Evolutionary conservation across 2,113 vertebrate genomes (phyloP).

Genomic region (Antennarius striatus): DNA sequence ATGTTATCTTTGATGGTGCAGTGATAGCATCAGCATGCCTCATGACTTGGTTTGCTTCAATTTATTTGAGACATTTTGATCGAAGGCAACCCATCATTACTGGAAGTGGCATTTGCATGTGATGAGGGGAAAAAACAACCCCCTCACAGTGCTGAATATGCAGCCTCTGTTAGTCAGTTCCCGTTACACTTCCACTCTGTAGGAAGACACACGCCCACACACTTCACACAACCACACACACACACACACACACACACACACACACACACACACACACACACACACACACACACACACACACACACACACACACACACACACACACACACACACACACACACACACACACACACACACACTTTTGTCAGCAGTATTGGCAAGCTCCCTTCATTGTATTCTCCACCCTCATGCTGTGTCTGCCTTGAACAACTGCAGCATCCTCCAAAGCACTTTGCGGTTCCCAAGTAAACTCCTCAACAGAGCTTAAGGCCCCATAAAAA

Average conservation of each 20-base stretch:
- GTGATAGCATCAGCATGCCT: slow-evolving; percentile 12
- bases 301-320: background rate
- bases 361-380: slow-evolving; percentile 68
- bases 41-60: slow-evolving; percentile 27
- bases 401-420: slow-evolving; percentile 48
- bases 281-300: slow-evolving; percentile 1
- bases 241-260: slow-evolving; percentile 5
- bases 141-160: slow-evolving; percentile 23
- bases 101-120: slow-evolving; percentile 38
- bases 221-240: background rate
- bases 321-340: slow-evolving; percentile 1
- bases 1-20: slow-evolving; percentile 17
- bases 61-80: slow-evolving; percentile 40
- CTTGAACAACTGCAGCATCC: slow-evolving; percentile 58
- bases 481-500: slow-evolving; percentile 46
- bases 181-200: slow-evolving; percentile 23
- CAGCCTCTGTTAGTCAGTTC: slow-evolving; percentile 36
- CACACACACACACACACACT: slow-evolving; percentile 27
- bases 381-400: slow-evolving; percentile 33
- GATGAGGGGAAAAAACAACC: slow-evolving; percentile 4
- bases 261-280: slow-evolving; percentile 1
- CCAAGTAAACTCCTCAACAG: slow-evolving; percentile 51
- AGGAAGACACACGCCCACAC: slow-evolving; percentile 17
- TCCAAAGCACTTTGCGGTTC: slow-evolving; percentile 47
- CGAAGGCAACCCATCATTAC: slow-evolving; percentile 39